Evolutionary conservation across 2,888 invertebrate genomes (phyloP).

Genomic region (Lomographa bimaculata): DNA sequence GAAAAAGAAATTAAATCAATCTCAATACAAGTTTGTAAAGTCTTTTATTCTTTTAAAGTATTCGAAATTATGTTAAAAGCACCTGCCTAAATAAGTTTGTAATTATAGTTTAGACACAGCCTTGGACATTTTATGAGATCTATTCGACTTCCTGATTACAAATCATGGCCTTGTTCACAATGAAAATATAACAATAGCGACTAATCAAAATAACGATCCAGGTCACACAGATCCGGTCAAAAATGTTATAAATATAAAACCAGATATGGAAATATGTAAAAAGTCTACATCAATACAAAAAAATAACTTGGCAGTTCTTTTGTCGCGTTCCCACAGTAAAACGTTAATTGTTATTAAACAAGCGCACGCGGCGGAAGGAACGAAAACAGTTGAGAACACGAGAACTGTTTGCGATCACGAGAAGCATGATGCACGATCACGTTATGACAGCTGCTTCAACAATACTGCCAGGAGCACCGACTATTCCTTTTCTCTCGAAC

Average conservation of each 20-base stretch:
- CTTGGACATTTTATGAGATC: neutral
- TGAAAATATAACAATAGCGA: constrained; percentile 12
- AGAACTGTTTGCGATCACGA: neutral
- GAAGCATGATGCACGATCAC: constrained; percentile 2
- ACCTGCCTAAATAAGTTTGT: too few species aligned
- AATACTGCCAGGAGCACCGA: constrained; percentile 3
- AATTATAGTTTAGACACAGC: too few species aligned
- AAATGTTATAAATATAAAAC: constrained; percentile 7
- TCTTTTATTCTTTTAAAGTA: too few species aligned
- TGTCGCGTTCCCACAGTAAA: constrained; percentile 35
- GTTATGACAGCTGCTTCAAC: constrained; percentile 3
- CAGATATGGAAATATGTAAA: constrained; percentile 10
- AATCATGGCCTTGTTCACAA: constrained; percentile 10
- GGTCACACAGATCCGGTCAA: constrained; percentile 9
- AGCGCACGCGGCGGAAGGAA: constrained; percentile 4
- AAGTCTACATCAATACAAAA: constrained; percentile 10
- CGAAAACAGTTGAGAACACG: constrained; percentile 3
- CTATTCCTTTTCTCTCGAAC: constrained; percentile 3
- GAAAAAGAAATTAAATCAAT: too few species aligned
- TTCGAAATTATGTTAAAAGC: too few species aligned
- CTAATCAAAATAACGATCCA: constrained; percentile 3
- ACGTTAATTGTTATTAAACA: constrained; percentile 29
- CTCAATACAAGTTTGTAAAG: too few species aligned
- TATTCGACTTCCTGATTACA: constrained; percentile 9
- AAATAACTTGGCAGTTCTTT: constrained; percentile 20